Conservation (phyloP, 2,113 vertebrate genomes). For the Istiophorus platypterus region DNA sequence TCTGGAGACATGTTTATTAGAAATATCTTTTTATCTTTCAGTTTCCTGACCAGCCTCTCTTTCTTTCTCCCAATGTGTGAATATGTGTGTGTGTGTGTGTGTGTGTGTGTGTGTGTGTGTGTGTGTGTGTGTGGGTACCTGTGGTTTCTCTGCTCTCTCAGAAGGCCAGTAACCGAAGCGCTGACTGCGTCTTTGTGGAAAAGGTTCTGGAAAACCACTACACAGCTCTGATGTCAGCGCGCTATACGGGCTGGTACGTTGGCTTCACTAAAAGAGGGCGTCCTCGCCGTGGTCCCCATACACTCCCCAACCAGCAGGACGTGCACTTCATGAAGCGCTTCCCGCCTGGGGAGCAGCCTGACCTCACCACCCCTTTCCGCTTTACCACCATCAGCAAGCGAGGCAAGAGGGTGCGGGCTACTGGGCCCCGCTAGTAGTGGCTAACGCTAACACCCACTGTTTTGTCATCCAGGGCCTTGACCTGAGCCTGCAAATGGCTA, state of each 20-base stretch:
- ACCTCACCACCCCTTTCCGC: conserved; percentile 84
- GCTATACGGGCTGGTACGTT: conserved; percentile 86
- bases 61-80: conserved; percentile 66
- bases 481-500: conserved; percentile 73
- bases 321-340: conserved; percentile 88
- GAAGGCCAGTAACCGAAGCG: conserved; percentile 86
- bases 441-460: conserved; percentile 61
- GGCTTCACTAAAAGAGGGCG: conserved; percentile 87
- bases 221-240: conserved; percentile 87
- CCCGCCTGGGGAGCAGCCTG: conserved; percentile 84
- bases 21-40: conserved; percentile 11
- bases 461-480: conserved; percentile 67
- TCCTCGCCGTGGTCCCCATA: conserved; percentile 84
- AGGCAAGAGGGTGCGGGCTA: conserved; percentile 82
- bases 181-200: conserved; percentile 88
- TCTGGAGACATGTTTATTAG: conserved; percentile 13
- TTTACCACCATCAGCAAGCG: conserved; percentile 87
- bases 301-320: conserved; percentile 86
- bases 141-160: conserved; percentile 70
- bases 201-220: conserved; percentile 90
- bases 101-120: conserved; percentile 33
- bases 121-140: conserved; percentile 45
- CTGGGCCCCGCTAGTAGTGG: conserved; percentile 81
- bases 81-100: conserved; percentile 18
- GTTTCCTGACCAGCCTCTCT: conserved; percentile 68